Conservation (phyloP, 2,888 invertebrate species). For the Cactoblastis cactorum region DNA sequence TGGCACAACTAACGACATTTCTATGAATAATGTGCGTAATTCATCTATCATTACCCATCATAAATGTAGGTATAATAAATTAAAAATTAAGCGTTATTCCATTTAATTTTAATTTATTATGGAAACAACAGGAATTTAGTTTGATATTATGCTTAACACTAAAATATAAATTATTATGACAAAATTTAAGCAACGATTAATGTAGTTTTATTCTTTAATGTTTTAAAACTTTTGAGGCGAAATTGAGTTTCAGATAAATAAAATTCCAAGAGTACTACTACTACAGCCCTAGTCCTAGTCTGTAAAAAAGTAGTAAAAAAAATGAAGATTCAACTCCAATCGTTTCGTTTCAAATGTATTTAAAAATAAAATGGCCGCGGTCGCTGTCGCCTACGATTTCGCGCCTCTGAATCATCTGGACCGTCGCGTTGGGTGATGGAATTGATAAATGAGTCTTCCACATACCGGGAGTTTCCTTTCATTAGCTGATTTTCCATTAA, state of each 20-base stretch:
- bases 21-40: constrained; percentile 1
- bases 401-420: constrained; percentile 41
- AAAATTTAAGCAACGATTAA: too few species aligned
- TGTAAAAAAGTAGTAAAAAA: not conserved
- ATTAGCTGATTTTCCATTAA: not conserved
- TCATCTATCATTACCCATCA: constrained; percentile 24
- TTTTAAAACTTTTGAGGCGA: too few species aligned
- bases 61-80: constrained; percentile 16
- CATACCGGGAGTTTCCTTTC: not conserved
- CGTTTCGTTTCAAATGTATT: constrained; percentile 47
- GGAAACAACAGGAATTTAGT: too few species aligned
- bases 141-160: too few species aligned
- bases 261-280: too few species aligned
- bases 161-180: too few species aligned
- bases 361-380: constrained; percentile 57
- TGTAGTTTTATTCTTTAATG: too few species aligned
- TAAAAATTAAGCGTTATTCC: too few species aligned
- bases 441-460: constrained; percentile 44
- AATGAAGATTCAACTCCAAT: constrained; percentile 13
- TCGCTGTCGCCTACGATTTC: constrained; percentile 50
- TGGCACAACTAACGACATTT: not conserved
- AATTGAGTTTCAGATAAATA: too few species aligned
- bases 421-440: constrained; percentile 29
- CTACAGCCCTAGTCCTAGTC: too few species aligned
- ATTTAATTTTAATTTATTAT: not conserved